phyloP scores from a whole-genome alignment of 1,140 invertebrate species.

The Lordiphosa stackelbergi region DNA sequence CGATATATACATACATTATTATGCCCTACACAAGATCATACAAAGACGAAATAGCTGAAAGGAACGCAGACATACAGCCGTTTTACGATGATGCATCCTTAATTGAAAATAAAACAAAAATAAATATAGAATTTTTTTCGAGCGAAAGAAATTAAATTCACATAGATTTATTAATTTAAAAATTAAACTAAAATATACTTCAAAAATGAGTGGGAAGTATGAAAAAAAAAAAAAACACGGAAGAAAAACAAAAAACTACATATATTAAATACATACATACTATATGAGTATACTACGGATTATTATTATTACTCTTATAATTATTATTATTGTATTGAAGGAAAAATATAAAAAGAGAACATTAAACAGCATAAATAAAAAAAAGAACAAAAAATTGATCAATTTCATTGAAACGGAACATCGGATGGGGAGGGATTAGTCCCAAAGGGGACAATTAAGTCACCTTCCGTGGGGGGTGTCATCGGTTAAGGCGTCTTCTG shows the following conservation, averaged over 20 bases:
- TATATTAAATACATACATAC: slow-evolving; percentile 75
- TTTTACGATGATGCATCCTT: slow-evolving; percentile 52
- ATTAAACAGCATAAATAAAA: slow-evolving; percentile 75
- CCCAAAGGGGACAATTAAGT: too few species aligned
- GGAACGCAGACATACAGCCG: slow-evolving; percentile 36
- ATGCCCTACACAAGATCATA: slow-evolving; percentile 3
- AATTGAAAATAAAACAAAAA: slow-evolving; percentile 42
- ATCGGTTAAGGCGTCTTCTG: too few species aligned
- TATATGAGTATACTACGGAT: slow-evolving; percentile 63
- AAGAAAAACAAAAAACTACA: slow-evolving; percentile 50
- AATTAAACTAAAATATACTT: slow-evolving; percentile 70
- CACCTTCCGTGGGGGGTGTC: too few species aligned
- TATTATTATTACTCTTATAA: slow-evolving; percentile 75
- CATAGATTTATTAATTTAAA: slow-evolving; percentile 74
- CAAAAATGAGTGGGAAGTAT: slow-evolving; percentile 57
- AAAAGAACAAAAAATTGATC: neutral
- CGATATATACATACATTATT: slow-evolving; percentile 37
- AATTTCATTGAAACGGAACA: too few species aligned
- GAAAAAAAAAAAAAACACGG: slow-evolving; percentile 25
- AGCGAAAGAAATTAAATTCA: slow-evolving; percentile 66
- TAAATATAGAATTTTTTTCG: slow-evolving; percentile 64
- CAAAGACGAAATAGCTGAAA: slow-evolving; percentile 37
- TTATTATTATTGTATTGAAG: slow-evolving; percentile 73
- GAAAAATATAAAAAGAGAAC: slow-evolving; percentile 70
- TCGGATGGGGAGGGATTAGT: too few species aligned